phyloP scores from a whole-genome alignment of 2,113 vertebrate genomes.

The Zapus hudsonius region DNA sequence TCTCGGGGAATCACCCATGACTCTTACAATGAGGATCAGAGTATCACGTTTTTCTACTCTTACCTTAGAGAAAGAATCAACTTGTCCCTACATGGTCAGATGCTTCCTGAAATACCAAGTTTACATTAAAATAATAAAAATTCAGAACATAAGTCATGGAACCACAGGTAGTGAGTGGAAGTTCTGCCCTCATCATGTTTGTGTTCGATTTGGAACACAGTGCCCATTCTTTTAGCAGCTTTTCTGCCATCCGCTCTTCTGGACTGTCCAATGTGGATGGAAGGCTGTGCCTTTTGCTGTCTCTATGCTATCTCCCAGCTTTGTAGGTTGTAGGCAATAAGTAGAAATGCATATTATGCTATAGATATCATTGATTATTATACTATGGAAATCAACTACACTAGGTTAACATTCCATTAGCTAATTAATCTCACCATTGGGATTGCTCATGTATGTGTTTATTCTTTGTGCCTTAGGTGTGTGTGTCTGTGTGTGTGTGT shows the following conservation, averaged over 20 bases:
- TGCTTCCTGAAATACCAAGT: not conserved
- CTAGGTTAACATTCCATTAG: not conserved
- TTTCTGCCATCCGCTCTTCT: not conserved
- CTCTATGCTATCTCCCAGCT: not conserved
- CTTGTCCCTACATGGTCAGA: not conserved
- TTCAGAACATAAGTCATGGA: not conserved
- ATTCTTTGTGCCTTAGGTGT: too few species aligned
- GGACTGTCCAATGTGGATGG: not conserved
- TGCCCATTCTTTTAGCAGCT: not conserved
- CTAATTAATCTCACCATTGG: not conserved
- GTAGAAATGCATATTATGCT: not conserved
- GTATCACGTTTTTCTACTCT: not conserved
- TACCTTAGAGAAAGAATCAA: not conserved
- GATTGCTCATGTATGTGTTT: too few species aligned
- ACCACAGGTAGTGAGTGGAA: not conserved
- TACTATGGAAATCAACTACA: not conserved
- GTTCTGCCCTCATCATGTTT: not conserved
- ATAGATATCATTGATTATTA: not conserved
- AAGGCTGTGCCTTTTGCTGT: not conserved
- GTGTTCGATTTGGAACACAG: not conserved
- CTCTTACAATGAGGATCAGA: not conserved
- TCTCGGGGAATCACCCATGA: not conserved
- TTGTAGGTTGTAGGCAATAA: not conserved
- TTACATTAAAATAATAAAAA: conserved; percentile 24
- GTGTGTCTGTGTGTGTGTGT: not conserved